phyloP scores from a whole-genome alignment of 2,888 invertebrate species.

The Tenodera sinensis region DNA sequence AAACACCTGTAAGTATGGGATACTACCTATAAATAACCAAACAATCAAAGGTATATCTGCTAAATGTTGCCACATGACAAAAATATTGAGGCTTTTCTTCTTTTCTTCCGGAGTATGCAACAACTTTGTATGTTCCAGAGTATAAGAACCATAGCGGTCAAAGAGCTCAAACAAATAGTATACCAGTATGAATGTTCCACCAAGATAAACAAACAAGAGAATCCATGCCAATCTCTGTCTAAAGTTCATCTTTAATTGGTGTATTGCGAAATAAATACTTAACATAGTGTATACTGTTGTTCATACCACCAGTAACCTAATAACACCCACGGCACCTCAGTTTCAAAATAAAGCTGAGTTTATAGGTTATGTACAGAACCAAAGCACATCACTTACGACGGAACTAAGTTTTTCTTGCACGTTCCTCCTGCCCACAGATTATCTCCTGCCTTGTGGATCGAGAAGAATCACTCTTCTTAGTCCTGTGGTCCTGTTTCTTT shows the following conservation, averaged over 20 bases:
- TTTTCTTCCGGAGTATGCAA: neutral
- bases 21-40: neutral
- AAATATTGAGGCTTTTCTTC: neutral
- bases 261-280: neutral
- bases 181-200: neutral
- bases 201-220: constrained; percentile 6
- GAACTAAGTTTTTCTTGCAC: too few relatives aligned
- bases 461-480: too few relatives aligned
- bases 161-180: constrained; percentile 7
- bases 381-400: too few relatives aligned
- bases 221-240: constrained; percentile 8
- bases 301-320: neutral
- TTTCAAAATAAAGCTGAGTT: too few relatives aligned
- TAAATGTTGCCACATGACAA: constrained; percentile 2
- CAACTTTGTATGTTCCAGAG: neutral
- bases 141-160: constrained; percentile 7
- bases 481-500: too few relatives aligned
- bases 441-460: too few relatives aligned
- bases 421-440: too few relatives aligned
- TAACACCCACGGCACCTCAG: too few relatives aligned
- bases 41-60: constrained; percentile 7
- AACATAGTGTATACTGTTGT: neutral
- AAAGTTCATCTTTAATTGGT: neutral
- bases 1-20: constrained; percentile 5
- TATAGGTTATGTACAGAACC: too few relatives aligned